Percentiles rank a stretch among this genome's conserved stretches.
Evolutionary conservation across 2,113 vertebrate genomes (phyloP).

Genomic region (Elachura formosa): DNA sequence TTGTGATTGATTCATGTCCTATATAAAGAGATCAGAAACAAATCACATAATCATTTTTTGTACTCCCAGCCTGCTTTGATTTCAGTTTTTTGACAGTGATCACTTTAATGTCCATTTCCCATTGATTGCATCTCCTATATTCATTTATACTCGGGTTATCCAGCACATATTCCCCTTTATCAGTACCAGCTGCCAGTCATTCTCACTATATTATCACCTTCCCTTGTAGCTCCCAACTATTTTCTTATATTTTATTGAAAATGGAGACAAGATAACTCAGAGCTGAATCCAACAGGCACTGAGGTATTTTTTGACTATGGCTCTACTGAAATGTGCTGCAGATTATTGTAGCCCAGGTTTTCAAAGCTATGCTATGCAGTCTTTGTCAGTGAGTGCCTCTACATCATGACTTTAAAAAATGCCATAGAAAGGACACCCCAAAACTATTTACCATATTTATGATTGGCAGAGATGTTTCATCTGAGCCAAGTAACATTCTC

Average conservation of each 20-base stretch:
- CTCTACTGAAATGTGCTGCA: not conserved
- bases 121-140: not conserved
- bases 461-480: not conserved
- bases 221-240: not conserved
- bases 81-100: not conserved
- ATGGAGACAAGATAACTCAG: not conserved
- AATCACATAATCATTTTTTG: not conserved
- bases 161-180: not conserved
- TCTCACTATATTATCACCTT: not conserved
- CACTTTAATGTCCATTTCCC: not conserved
- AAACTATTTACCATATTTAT: not conserved
- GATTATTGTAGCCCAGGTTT: not conserved
- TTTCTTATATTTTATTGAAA: not conserved
- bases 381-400: not conserved
- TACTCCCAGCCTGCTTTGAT: not conserved
- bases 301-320: not conserved
- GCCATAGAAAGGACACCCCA: not conserved
- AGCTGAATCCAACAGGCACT: not conserved
- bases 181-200: not conserved
- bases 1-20: not conserved
- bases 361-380: not conserved
- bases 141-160: not conserved
- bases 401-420: not conserved
- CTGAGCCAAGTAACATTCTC: not conserved
- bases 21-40: not conserved